Percentiles rank a stretch among this genome's conserved stretches.
These are phyloP conservation scores for Lithophane semibrunnea DNA, from an alignment of 2,888 invertebrate species.

Conservation along the genomic window DNA sequence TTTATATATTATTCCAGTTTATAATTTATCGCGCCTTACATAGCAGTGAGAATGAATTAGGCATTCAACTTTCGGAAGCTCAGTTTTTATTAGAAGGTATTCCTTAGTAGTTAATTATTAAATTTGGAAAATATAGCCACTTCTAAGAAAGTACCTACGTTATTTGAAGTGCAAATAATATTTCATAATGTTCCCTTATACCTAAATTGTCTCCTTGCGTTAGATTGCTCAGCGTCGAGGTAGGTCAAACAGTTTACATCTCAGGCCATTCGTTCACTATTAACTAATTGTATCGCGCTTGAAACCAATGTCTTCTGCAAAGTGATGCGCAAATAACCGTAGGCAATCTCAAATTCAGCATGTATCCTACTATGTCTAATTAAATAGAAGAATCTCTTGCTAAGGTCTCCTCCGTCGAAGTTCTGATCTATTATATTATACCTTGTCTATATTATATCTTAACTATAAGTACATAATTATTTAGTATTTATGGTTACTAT, in stretches of 20 bases:
- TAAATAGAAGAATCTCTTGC: constrained; percentile 54
- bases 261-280: constrained; percentile 59
- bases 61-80: constrained; percentile 62
- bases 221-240: constrained; percentile 62
- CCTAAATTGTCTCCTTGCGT: constrained; percentile 51
- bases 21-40: constrained; percentile 37
- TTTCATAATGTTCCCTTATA: constrained; percentile 40
- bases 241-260: constrained; percentile 57
- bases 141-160: constrained; percentile 28
- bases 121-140: constrained; percentile 27
- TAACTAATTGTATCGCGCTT: constrained; percentile 45
- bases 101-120: constrained; percentile 6
- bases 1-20: constrained; percentile 28
- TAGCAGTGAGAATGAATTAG: constrained; percentile 52
- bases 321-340: constrained; percentile 34
- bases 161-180: constrained; percentile 58
- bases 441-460: constrained; percentile 64
- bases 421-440: constrained; percentile 51
- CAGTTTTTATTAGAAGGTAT: constrained; percentile 39
- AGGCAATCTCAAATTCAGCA: constrained; percentile 50
- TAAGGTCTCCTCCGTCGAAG: constrained; percentile 46
- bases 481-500: constrained; percentile 77
- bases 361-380: constrained; percentile 48
- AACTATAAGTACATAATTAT: constrained; percentile 72
- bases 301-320: constrained; percentile 34